Base-by-base conservation (phyloP, 2,797 vertebrate genomes). In the Pogonophryne albipinna region DNA sequence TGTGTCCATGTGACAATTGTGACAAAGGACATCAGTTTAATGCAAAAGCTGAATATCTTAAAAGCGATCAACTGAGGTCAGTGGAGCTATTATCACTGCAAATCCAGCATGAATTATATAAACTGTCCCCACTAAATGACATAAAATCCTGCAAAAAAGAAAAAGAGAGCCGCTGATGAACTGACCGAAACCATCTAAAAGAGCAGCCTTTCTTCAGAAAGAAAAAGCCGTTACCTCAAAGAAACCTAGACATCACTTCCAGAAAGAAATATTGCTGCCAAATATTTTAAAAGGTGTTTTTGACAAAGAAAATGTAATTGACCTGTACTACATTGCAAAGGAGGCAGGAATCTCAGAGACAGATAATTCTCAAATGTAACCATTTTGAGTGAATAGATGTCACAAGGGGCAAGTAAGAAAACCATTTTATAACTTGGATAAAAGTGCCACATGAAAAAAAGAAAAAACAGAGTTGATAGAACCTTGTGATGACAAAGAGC, bases 401-500 rank as follows among this genome's bases (percentile, higher is more conserved):
- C 31, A 46, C 16, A 6, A 34, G 2, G 50, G 19, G 20, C 16
- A 12, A 19, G 34, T 38, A 38, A 38, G 34, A 38, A 38, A 38
- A 59, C 23, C 7, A 4, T 34, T 58, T 59, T 19, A 8, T 38
- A 38, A 38, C 34, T 9, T 9, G 34, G 34, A 38, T 38, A 51
- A 59, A 51, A 66, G 14, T 4, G 17, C 12, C 16, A 53, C 13
- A 49, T 56, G 27, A 66, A 50, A 34, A n/a, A 66, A 10, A 61
- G 2, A 61, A 31, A 27, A 45, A 49, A 44, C 1, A 2, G 41
- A 53, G 38, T 80, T 64, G 16, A 71, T 80, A n/a, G 12, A 80
- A 79, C 62, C 23, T 61, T 46, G 47, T 63, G 68, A 79, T 61
- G 78, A 79, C 38, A 56, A 74, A 51, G 17, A 71, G 60, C 60